Evolutionary conservation across 2,888 invertebrate species (phyloP).

Genomic region (Chamaedrilus cognettii): DNA sequence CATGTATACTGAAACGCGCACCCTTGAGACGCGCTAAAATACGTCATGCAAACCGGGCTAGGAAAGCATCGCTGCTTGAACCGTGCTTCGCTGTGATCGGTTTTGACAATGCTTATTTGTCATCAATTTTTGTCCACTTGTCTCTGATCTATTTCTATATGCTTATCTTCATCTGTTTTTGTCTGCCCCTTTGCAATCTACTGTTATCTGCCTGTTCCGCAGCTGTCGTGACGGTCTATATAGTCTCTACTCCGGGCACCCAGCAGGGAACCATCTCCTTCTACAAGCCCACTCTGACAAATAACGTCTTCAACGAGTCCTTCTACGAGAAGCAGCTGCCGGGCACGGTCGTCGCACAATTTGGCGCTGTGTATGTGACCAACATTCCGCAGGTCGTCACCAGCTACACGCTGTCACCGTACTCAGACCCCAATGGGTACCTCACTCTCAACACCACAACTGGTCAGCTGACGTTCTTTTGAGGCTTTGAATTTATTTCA

Average conservation of each 20-base stretch:
- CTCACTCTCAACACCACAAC: slow-evolving; percentile 23
- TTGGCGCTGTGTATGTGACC: slow-evolving; percentile 26
- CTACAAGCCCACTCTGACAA: slow-evolving; percentile 1
- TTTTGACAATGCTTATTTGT: no score
- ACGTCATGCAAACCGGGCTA: no score
- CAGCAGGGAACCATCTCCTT: not conserved
- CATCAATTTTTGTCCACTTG: no score
- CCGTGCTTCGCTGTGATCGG: no score
- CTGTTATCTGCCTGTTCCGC: no score
- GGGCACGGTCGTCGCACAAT: not conserved
- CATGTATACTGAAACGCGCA: no score
- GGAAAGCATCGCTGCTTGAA: no score
- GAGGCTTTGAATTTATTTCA: no score
- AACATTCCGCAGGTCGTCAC: slow-evolving; percentile 11
- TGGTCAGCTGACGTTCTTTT: no score
- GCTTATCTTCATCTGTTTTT: not conserved
- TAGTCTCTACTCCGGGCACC: not conserved
- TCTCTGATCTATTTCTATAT: not conserved
- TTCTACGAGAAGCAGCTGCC: slow-evolving; percentile 6
- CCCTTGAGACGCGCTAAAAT: no score
- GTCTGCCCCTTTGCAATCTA: not conserved
- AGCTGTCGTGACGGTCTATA: slow-evolving; percentile 7
- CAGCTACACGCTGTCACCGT: slow-evolving; percentile 21
- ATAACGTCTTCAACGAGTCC: not conserved
- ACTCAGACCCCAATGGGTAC: slow-evolving; percentile 26